These are phyloP conservation scores for Nomada ruficornis DNA, from an alignment of 2,888 invertebrate species.

Conservation along the genomic window DNA sequence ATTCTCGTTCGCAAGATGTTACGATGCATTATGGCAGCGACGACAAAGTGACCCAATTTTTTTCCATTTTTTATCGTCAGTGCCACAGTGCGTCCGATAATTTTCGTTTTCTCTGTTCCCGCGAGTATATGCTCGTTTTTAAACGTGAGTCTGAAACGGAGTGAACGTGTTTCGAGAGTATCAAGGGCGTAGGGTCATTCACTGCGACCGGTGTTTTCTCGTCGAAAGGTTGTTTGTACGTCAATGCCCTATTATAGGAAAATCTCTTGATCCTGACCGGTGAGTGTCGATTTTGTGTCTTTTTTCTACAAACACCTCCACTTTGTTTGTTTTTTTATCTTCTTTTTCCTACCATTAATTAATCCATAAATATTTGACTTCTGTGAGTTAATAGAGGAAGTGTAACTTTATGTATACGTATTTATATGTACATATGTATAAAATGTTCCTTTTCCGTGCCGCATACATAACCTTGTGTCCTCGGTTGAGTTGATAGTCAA, in stretches of 20 bases:
- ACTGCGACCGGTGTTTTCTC: slow-evolving; percentile 53
- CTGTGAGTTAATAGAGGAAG: background rate
- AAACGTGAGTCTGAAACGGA: slow-evolving; percentile 25
- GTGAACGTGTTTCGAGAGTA: slow-evolving; percentile 32
- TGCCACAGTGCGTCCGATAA: slow-evolving; percentile 1
- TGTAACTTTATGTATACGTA: background rate
- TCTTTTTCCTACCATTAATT: background rate
- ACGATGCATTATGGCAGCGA: slow-evolving; percentile 6
- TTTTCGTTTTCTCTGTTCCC: background rate
- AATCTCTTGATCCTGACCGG: slow-evolving; percentile 14
- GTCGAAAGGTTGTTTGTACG: slow-evolving; percentile 30
- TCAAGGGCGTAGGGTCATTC: slow-evolving; percentile 58
- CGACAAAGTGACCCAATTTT: slow-evolving; percentile 34
- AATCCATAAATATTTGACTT: too few relatives aligned
- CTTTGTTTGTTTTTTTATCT: background rate
- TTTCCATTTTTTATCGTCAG: slow-evolving; percentile 1
- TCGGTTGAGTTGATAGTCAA: background rate
- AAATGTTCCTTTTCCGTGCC: background rate
- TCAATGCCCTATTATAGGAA: slow-evolving; percentile 28
- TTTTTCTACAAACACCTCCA: background rate
- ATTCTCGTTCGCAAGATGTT: slow-evolving; percentile 10
- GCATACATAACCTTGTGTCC: background rate
- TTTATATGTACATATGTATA: too few relatives aligned
- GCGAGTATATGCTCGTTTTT: slow-evolving; percentile 9
- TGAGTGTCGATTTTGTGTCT: background rate